phyloP scores from a whole-genome alignment of 2,888 invertebrate species.

The Crossocerus cetratus region DNA sequence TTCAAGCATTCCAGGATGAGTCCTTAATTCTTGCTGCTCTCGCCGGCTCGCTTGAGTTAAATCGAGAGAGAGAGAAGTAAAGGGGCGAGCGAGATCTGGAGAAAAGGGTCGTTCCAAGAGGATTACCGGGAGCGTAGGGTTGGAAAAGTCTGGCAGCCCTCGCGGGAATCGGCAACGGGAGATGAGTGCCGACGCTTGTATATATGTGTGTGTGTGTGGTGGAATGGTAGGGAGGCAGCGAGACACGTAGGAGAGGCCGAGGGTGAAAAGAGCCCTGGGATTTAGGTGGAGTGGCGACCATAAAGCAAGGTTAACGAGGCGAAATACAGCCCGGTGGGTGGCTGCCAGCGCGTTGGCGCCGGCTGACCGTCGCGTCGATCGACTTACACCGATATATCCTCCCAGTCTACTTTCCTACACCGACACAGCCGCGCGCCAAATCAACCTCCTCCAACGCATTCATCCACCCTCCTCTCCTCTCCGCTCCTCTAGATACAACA shows the following conservation, averaged over 20 bases:
- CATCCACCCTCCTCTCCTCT: too few species aligned
- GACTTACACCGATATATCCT: conserved; percentile 24
- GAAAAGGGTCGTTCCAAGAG: conserved; percentile 2
- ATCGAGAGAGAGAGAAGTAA: background rate
- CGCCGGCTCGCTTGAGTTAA: too few species aligned
- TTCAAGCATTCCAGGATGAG: too few species aligned
- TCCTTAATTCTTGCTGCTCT: too few species aligned
- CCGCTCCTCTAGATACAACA: too few species aligned
- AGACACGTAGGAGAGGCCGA: conserved; percentile 7
- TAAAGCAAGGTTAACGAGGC: conserved; percentile 70
- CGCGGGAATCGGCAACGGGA: too few species aligned
- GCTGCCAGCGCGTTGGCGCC: conserved; percentile 66
- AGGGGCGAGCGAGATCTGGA: background rate
- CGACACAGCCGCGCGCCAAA: too few species aligned
- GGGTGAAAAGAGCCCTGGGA: conserved; percentile 48
- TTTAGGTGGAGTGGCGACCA: conserved; percentile 62
- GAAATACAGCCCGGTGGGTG: conserved; percentile 62
- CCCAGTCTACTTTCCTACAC: background rate
- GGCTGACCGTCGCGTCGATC: conserved; percentile 62
- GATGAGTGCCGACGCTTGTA: background rate
- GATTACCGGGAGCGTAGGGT: conserved; percentile 2
- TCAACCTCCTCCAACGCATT: too few species aligned
- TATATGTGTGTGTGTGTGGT: background rate
- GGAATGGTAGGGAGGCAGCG: conserved; percentile 5
- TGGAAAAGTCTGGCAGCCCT: background rate